These are phyloP conservation scores for Mastomys coucha DNA, from an alignment of 2,113 vertebrate genomes.

Conservation along the genomic window DNA sequence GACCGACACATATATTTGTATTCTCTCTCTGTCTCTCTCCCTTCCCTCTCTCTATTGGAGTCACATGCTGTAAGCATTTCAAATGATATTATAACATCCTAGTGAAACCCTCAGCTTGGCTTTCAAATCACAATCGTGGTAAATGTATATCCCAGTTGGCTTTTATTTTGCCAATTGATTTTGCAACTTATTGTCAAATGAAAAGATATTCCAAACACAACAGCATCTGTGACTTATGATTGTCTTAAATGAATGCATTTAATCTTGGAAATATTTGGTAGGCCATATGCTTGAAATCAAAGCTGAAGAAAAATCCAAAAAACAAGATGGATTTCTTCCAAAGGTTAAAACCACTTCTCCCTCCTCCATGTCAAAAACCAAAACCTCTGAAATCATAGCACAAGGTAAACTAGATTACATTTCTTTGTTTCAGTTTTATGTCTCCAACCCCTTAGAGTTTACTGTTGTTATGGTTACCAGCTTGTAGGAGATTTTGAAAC, in stretches of 20 bases:
- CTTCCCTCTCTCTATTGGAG: not conserved
- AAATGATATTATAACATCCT: not conserved
- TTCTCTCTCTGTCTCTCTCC: not conserved
- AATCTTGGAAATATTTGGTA: slow-evolving; percentile 47
- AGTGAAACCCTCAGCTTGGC: not conserved
- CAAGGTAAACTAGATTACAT: not conserved
- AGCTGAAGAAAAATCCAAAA: slow-evolving; percentile 37
- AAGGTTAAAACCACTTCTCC: slow-evolving; percentile 12
- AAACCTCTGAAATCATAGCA: not conserved
- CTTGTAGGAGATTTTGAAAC: not conserved
- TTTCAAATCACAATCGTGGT: slow-evolving; percentile 5
- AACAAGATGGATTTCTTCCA: slow-evolving; percentile 33
- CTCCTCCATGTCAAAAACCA: not conserved
- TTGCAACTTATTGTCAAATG: slow-evolving; percentile 46
- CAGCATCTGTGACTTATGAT: slow-evolving; percentile 39
- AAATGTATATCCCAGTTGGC: slow-evolving; percentile 6
- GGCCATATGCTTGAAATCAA: slow-evolving; percentile 7
- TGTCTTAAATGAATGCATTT: slow-evolving; percentile 51
- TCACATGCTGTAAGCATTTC: not conserved
- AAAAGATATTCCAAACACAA: slow-evolving; percentile 36
- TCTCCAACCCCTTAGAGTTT: not conserved
- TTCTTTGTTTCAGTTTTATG: slow-evolving; percentile 35
- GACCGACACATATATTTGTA: not conserved
- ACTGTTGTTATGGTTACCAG: slow-evolving; percentile 54
- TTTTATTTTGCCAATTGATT: slow-evolving; percentile 52